phyloP scores from a whole-genome alignment of 2,888 invertebrate species.

The Epirrhoe tristata region DNA sequence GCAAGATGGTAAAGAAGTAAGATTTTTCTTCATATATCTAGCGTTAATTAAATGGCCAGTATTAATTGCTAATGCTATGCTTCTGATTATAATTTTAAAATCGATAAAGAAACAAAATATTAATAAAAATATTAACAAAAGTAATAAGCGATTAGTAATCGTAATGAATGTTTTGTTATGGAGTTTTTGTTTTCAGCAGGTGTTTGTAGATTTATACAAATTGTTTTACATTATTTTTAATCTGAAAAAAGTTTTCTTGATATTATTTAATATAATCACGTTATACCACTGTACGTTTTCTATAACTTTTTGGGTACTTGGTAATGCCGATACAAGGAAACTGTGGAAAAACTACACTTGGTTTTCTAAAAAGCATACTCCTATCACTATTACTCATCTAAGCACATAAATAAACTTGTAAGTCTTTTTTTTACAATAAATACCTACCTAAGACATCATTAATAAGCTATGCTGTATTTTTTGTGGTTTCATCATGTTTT shows the following conservation, averaged over 20 bases:
- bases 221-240: constrained; percentile 51
- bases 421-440: not conserved
- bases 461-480: too few species aligned
- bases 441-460: not conserved
- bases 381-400: not conserved
- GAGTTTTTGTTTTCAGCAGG: constrained; percentile 70
- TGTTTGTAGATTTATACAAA: constrained; percentile 62
- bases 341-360: constrained; percentile 57
- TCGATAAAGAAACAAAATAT: constrained; percentile 60
- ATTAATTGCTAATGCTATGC: constrained; percentile 60
- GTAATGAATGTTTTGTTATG: constrained; percentile 69
- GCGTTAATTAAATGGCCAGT: constrained; percentile 70
- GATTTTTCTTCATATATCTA: constrained; percentile 53
- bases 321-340: constrained; percentile 67
- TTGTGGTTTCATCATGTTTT: too few species aligned
- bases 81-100: constrained; percentile 60
- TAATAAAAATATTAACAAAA: constrained; percentile 52
- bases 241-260: constrained; percentile 37
- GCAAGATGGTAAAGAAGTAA: constrained; percentile 37
- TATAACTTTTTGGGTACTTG: constrained; percentile 74
- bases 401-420: not conserved
- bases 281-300: constrained; percentile 71
- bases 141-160: constrained; percentile 53
- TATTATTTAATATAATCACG: constrained; percentile 53
- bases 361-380: not conserved